Conservation (phyloP, 2,797 vertebrate species). For the Hippocampus kuda region DNA sequence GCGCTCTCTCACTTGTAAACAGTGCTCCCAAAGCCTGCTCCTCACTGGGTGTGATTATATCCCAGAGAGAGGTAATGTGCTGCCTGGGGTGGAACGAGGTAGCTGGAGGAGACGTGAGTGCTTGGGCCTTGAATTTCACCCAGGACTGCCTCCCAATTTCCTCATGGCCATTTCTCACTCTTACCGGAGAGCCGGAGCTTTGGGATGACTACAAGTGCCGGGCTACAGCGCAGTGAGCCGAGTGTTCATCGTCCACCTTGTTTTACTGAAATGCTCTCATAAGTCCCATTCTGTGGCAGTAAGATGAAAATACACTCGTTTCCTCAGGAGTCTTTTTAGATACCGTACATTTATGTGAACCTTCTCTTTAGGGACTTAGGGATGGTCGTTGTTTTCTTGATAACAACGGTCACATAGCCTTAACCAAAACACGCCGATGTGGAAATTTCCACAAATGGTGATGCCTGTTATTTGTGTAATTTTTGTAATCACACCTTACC, state of each 20-base stretch:
- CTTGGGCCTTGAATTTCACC: constrained; percentile 61
- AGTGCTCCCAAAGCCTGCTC: constrained; percentile 19
- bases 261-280: constrained; percentile 23
- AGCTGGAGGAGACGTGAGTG: constrained; percentile 50
- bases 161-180: constrained; percentile 52
- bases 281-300: constrained; percentile 13
- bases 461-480: too few relatives aligned
- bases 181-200: constrained; percentile 35
- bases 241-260: constrained; percentile 36
- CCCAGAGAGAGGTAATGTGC: constrained; percentile 46
- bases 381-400: not conserved
- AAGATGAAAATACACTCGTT: not conserved
- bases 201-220: constrained; percentile 24
- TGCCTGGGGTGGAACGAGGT: constrained; percentile 43
- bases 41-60: constrained; percentile 45
- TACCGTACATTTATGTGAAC: not conserved
- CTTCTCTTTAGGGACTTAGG: not conserved
- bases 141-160: constrained; percentile 42
- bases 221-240: constrained; percentile 31
- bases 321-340: not conserved
- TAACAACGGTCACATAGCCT: not conserved
- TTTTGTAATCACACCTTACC: too few relatives aligned
- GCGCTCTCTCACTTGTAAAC: constrained; percentile 7
- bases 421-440: too few relatives aligned
- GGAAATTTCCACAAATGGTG: too few relatives aligned